These are phyloP conservation scores for Erpornis zantholeuca DNA, from an alignment of 2,113 vertebrate genomes.

Conservation along the genomic window DNA sequence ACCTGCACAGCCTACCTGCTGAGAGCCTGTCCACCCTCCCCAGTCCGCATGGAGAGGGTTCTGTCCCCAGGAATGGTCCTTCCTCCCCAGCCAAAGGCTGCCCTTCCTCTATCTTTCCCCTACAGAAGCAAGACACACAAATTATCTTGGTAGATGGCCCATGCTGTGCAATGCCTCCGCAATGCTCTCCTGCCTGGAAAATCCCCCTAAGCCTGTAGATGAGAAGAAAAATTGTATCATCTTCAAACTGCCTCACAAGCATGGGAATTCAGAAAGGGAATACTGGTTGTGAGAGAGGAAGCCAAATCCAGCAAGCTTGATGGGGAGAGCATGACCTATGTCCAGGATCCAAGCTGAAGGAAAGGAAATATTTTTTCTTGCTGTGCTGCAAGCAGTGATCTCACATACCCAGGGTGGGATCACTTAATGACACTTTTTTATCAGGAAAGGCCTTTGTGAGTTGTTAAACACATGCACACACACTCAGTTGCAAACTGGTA, in stretches of 20 bases:
- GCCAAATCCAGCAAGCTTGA: neutral
- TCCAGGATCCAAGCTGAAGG: neutral
- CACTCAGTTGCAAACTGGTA: neutral
- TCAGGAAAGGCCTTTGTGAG: neutral
- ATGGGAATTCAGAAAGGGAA: neutral
- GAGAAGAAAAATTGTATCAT: neutral
- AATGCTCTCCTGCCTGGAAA: neutral
- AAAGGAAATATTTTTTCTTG: neutral
- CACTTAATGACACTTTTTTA: neutral
- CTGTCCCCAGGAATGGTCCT: rapidly evolving
- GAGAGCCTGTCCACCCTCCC: no score
- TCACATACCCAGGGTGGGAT: neutral
- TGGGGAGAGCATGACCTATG: neutral
- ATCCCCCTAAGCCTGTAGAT: neutral
- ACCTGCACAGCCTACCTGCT: rapidly evolving
- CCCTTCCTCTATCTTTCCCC: neutral
- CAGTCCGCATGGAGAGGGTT: rapidly evolving
- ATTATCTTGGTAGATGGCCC: rapidly evolving
- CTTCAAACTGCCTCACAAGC: neutral
- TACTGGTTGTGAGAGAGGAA: neutral
- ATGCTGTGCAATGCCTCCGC: neutral
- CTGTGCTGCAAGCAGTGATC: neutral
- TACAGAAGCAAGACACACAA: neutral
- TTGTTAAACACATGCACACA: neutral
- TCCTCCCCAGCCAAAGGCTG: neutral